Evolutionary conservation across 2,888 invertebrate genomes (phyloP).

Genomic region (Xestia rhomboidea): DNA sequence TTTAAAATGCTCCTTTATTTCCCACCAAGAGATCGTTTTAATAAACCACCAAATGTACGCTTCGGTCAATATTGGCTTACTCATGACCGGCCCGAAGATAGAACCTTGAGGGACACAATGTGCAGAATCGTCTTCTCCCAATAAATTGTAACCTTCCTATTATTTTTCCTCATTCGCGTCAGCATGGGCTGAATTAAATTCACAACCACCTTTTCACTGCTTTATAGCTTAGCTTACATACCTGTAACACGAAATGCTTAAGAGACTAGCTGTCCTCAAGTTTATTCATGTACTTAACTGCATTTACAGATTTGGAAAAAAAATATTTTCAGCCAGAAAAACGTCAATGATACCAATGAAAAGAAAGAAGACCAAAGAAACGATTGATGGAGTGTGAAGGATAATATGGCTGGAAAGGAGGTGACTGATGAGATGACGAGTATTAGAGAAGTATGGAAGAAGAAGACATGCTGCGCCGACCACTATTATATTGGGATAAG

Average conservation of each 20-base stretch:
- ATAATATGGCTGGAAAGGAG: no score
- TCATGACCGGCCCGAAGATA: slow-evolving; percentile 6
- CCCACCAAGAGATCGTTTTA: neutral
- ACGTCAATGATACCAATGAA: neutral
- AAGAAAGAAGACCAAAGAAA: no score
- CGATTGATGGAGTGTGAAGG: no score
- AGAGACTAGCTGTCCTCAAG: neutral
- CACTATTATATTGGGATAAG: no score
- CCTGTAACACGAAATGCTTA: neutral
- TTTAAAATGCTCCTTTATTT: neutral
- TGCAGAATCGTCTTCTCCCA: slow-evolving; percentile 31
- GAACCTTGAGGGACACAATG: slow-evolving; percentile 40
- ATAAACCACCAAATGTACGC: slow-evolving; percentile 10
- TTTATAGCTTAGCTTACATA: neutral
- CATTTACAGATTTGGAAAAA: neutral
- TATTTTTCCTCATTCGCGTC: slow-evolving; percentile 29
- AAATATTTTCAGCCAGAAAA: neutral
- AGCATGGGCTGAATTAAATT: slow-evolving; percentile 33
- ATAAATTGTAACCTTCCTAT: slow-evolving; percentile 37
- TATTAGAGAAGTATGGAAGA: no score
- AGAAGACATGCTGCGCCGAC: no score
- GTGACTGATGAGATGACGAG: neutral
- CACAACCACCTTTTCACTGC: slow-evolving; percentile 9
- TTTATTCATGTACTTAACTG: neutral
- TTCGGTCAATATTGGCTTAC: slow-evolving; percentile 20